Base-by-base conservation (phyloP, 1,140 invertebrate genomes). In the Armadillidium nasatum region DNA sequence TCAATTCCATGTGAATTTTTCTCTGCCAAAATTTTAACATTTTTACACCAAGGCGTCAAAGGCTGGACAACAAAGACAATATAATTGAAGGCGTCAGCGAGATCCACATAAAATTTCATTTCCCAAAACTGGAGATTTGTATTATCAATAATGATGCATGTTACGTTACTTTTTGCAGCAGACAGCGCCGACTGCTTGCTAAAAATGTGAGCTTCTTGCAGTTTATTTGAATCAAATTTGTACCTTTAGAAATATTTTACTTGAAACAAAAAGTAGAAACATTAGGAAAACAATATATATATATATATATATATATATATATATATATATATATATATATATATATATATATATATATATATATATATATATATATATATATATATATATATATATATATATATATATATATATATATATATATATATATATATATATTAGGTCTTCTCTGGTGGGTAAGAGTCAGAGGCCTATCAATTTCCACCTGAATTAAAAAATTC, bases 81-180 rank as follows among this genome's bases (percentile, higher is more conserved):
- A 80, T 86, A 86, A 71, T 79, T 73, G 73, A 81, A 74, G 45
- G 74, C 73, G 3, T 77, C 78, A 7, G 85, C 85, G 10, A 85
- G 45, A 0, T 82, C 43, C 19, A 84, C 54, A 78, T 86, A 86
- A 33, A 72, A 60, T 54, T 83, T 80, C 78, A 83, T 83, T 80
- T 86, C 84, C 83, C 83, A 84, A 11, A 79, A 72, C 50, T 80
- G 80, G 21, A 86, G 74, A 75, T 85, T 85, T 21, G 84, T 85
- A 79, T 86, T 86, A 77, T 86, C 85, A 76, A 86, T 83, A 21
- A 86, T 78, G 9, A 86, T 80, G 7, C 84, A 76, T 22, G 75
- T 73, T 21, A 43, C 75, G 0, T 75, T 69, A 3, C 54, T 69
- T 44, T 81, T 77, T 43, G 77, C 83, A 3, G 81, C 81, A 21